Percentiles rank a stretch among this genome's conserved stretches.
Conservation (phyloP, 2,888 invertebrate species). For the Cheilosia soror region DNA sequence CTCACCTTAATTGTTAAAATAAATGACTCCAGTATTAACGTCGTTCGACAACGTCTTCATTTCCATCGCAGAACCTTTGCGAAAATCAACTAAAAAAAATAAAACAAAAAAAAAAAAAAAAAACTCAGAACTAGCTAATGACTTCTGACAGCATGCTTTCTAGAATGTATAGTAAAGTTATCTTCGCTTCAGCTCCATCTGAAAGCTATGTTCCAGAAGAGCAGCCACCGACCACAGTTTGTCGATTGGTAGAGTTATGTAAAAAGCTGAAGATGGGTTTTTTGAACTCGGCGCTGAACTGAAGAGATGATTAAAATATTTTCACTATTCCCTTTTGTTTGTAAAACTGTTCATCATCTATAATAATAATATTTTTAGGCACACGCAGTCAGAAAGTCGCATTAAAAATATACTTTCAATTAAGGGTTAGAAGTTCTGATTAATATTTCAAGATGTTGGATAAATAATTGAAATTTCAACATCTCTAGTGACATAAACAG, state of each 20-base stretch:
- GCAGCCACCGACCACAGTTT: conserved; percentile 31
- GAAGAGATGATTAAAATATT: conserved; percentile 51
- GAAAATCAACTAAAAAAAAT: not conserved
- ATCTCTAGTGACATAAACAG: conserved; percentile 35
- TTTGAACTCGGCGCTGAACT: conserved; percentile 27
- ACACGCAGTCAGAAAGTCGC: not conserved
- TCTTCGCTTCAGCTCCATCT: conserved; percentile 29
- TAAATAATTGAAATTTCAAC: conserved; percentile 39
- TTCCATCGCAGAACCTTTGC: not conserved
- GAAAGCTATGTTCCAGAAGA: conserved; percentile 51
- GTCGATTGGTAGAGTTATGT: conserved; percentile 26
- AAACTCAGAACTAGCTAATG: conserved; percentile 42
- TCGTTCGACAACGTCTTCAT: conserved; percentile 34
- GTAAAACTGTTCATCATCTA: conserved; percentile 6
- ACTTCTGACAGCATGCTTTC: conserved; percentile 29
- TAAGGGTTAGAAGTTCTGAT: conserved; percentile 7
- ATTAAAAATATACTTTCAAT: not conserved
- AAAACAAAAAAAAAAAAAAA: conserved; percentile 6
- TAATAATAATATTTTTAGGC: conserved; percentile 7
- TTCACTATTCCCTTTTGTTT: conserved; percentile 57
- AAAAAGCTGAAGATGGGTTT: conserved; percentile 43
- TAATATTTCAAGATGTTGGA: conserved; percentile 35
- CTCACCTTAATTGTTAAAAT: conserved; percentile 26
- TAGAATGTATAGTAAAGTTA: conserved; percentile 8
- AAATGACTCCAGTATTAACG: not conserved